Evolutionary conservation across 2,113 vertebrate species (phyloP), one percentile per base, ranked within the genome.

Genomic region (Acrocephalus kingi): DNA sequence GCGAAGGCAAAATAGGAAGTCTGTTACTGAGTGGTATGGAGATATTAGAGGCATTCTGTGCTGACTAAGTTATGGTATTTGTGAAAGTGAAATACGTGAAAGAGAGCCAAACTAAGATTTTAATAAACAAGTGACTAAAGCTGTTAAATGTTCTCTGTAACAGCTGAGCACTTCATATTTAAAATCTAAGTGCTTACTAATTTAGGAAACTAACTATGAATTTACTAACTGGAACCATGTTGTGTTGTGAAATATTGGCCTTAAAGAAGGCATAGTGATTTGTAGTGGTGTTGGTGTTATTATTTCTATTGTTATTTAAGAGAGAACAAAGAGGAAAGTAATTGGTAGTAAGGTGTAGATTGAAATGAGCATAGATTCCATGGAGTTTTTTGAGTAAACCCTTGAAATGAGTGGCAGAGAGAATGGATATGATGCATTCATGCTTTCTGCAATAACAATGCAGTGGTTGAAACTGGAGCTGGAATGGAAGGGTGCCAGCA

Each of bases 41-140:
- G 80, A 45, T 78, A 61, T 7, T 51, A 61, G 41, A 76, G 17
- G 16, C 59, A 41, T 90, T 90, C 67, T 93, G 35, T 67, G 55
- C 93, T 83, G 69, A 88, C 19, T 84, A 83, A 94, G 33, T 83
- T 80, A 17, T 27, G 39, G 13, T 73, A 62, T 82, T 93, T 89
- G 10, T 81, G 24, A 71, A 84, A 95, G 35, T 74, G 64, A 84
- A 94, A 87, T 77, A 89, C 1, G 3, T 41, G 62, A 78, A 69
- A 37, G 59, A 71, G 43, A 73, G 63, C 46, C 81, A 85, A 93
- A 58, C 11, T 10, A 83, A 79, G 49, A 46, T 74, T 96, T 91
- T 89, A 77, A 79, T 84, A 92, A 95, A 79, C 55, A 78, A 77
- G n/a, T 83, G 55, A 88, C 58, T 80, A 64, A 91, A 80, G 33